These are phyloP conservation scores for Pseudochaenichthys georgianus DNA, from an alignment of 2,797 vertebrate genomes.

Conservation along the genomic window DNA sequence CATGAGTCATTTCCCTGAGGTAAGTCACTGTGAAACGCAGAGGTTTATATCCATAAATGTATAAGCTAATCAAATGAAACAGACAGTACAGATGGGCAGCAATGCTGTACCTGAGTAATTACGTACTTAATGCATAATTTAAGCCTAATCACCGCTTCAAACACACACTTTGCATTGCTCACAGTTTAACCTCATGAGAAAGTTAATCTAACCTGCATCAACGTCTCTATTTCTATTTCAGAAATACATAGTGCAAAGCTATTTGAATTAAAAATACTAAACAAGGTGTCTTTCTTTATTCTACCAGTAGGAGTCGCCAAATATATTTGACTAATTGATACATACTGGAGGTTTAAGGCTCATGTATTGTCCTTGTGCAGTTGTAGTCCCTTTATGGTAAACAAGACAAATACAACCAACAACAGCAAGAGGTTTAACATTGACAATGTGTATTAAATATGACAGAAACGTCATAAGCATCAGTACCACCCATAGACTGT, in stretches of 20 bases:
- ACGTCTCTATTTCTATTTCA: neutral
- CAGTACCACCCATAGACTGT: neutral
- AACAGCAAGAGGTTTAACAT: neutral
- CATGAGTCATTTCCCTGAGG: slow-evolving; percentile 56
- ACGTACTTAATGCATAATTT: slow-evolving; percentile 70
- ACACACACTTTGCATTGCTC: slow-evolving; percentile 32
- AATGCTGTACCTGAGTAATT: slow-evolving; percentile 75
- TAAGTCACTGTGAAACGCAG: slow-evolving; percentile 35
- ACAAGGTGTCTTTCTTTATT: neutral
- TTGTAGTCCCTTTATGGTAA: neutral
- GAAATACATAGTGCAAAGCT: neutral
- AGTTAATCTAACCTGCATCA: slow-evolving; percentile 31
- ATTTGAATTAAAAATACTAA: neutral
- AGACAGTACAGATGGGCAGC: slow-evolving; percentile 64
- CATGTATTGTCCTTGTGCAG: neutral
- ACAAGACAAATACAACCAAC: neutral
- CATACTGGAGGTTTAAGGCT: neutral
- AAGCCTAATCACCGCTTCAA: slow-evolving; percentile 57
- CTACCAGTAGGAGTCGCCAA: slow-evolving; percentile 26
- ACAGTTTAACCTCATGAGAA: slow-evolving; percentile 19
- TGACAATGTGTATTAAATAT: neutral
- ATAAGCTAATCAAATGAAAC: slow-evolving; percentile 71
- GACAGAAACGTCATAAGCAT: neutral
- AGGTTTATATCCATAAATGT: slow-evolving; percentile 59
- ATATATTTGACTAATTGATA: neutral